Percentiles rank a stretch among this genome's conserved stretches.
Evolutionary conservation across 53 echinoderm and acorn worm genomes (phyloP).

Genomic region (Echinarachnius parma): DNA sequence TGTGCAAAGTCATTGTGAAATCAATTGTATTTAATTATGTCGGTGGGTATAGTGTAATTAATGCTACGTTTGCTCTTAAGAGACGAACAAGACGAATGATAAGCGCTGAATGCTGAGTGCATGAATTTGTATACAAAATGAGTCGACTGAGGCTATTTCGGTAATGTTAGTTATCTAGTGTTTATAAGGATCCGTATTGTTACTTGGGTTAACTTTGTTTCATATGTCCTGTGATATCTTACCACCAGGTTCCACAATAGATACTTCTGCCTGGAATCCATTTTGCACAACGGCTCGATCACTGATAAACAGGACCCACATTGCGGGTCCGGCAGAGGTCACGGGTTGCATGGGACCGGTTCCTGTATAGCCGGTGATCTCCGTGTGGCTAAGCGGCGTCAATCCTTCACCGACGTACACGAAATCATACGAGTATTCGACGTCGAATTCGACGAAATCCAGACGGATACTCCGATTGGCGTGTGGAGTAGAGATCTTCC

Average conservation of each 20-base stretch:
- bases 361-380: neutral
- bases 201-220: too few relatives aligned
- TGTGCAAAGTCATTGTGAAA: too few relatives aligned
- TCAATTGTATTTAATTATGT: too few relatives aligned
- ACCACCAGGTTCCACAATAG: neutral
- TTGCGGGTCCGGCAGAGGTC: slow-evolving; percentile 1
- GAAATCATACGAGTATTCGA: neutral
- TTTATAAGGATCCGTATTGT: too few relatives aligned
- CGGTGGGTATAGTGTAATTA: too few relatives aligned
- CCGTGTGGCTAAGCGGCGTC: neutral
- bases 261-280: neutral
- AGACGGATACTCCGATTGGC: neutral
- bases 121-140: too few relatives aligned
- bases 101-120: too few relatives aligned
- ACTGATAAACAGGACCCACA: slow-evolving; percentile 15
- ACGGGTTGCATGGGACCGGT: neutral
- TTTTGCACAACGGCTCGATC: neutral
- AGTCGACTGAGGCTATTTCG: too few relatives aligned
- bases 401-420: slow-evolving; percentile 15
- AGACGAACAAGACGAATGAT: too few relatives aligned
- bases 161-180: too few relatives aligned
- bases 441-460: slow-evolving; percentile 8
- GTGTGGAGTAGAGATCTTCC: slow-evolving; percentile 16
- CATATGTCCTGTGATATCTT: too few relatives aligned
- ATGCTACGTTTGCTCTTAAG: too few relatives aligned